phyloP scores from a whole-genome alignment of 2,888 invertebrate genomes.

The Lapara coniferarum region DNA sequence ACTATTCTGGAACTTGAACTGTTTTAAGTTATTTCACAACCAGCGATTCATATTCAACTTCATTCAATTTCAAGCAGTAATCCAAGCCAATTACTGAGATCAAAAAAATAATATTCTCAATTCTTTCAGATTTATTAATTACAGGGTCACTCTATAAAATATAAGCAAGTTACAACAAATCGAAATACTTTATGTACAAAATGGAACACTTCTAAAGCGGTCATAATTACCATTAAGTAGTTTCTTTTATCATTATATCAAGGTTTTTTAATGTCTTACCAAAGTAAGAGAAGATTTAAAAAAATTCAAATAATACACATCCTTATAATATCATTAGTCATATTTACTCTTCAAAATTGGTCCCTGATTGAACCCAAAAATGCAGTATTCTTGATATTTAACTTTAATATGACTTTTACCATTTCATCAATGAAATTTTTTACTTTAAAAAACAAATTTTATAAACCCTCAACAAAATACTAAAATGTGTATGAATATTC shows the following conservation, averaged over 20 bases:
- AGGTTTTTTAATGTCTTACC: neutral
- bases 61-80: too few relatives aligned
- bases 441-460: neutral
- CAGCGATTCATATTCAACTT: too few relatives aligned
- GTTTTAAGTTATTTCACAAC: too few relatives aligned
- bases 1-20: too few relatives aligned
- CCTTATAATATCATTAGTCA: neutral
- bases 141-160: neutral
- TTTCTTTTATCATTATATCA: neutral
- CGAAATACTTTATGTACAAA: constrained; percentile 6
- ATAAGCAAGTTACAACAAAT: constrained; percentile 11
- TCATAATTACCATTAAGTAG: neutral
- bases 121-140: constrained; percentile 7
- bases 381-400: constrained; percentile 1
- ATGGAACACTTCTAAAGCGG: constrained; percentile 4
- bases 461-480: neutral
- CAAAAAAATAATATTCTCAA: neutral
- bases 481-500: neutral
- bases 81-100: neutral
- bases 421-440: neutral
- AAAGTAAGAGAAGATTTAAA: neutral
- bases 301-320: neutral
- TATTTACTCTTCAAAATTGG: constrained; percentile 15
- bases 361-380: constrained; percentile 13
- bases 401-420: constrained; percentile 13